Evolutionary conservation across 2,113 vertebrate species (phyloP).

Genomic region (Siphamia tubifer): DNA sequence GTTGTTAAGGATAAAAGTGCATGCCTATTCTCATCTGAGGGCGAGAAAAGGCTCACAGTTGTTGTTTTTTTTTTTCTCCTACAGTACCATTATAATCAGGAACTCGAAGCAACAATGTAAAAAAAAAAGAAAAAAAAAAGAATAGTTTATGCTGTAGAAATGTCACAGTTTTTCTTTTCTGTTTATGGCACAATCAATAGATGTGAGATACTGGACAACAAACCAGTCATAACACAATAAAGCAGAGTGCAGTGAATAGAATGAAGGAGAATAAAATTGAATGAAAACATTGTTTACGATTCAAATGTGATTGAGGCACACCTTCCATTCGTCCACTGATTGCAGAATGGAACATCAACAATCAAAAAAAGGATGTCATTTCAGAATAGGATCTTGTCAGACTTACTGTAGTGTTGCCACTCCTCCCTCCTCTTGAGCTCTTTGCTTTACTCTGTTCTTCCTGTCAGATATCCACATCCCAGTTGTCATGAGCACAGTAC

Average conservation of each 20-base stretch:
- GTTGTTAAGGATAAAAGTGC: conserved; percentile 3
- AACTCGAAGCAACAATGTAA: conserved; percentile 37
- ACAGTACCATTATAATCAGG: conserved; percentile 10
- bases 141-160: conserved; percentile 55
- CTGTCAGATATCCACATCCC: neutral
- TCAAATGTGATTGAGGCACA: neutral
- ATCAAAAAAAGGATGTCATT: neutral
- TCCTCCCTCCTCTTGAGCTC: neutral
- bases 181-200: conserved; percentile 29
- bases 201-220: neutral
- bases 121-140: too few relatives aligned
- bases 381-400: neutral
- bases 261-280: neutral
- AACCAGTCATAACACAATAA: neutral
- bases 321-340: conserved; percentile 2
- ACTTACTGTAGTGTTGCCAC: too few relatives aligned
- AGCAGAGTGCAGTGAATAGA: neutral
- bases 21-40: neutral
- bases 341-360: neutral
- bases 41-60: neutral
- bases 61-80: conserved; percentile 44
- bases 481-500: neutral
- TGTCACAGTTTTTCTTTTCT: conserved; percentile 5
- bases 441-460: neutral
- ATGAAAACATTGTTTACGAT: conserved; percentile 1